Percentiles rank a stretch among this genome's conserved stretches.
Conservation (phyloP, 2,888 invertebrate genomes). For the Empis stercorea region DNA sequence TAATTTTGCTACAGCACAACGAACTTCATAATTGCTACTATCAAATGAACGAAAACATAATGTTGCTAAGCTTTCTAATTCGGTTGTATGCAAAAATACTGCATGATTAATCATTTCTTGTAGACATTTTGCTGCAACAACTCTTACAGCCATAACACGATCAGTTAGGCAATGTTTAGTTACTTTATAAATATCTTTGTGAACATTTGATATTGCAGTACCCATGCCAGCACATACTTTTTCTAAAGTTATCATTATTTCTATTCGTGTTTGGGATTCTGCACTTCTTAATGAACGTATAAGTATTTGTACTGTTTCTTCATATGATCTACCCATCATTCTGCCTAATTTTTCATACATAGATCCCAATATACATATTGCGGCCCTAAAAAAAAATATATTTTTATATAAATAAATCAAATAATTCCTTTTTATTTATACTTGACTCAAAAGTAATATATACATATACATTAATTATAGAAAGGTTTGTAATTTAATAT, state of each 20-base stretch:
- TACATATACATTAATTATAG: no score
- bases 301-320: constrained; percentile 90
- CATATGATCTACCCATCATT: constrained; percentile 98
- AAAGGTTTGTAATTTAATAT: constrained; percentile 32
- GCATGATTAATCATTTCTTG: constrained; percentile 80
- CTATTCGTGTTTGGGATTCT: constrained; percentile 90
- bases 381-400: constrained; percentile 55
- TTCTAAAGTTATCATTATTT: constrained; percentile 93
- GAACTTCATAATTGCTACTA: constrained; percentile 81
- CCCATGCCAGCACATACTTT: constrained; percentile 96
- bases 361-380: constrained; percentile 87
- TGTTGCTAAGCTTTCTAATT: constrained; percentile 82
- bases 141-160: constrained; percentile 82
- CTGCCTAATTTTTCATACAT: constrained; percentile 97
- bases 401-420: constrained; percentile 3
- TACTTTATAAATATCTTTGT: constrained; percentile 85
- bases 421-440: no score
- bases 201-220: constrained; percentile 70
- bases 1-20: constrained; percentile 84
- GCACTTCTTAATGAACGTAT: constrained; percentile 83
- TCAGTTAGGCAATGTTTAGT: constrained; percentile 80
- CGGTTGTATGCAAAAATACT: constrained; percentile 70
- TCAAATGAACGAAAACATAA: constrained; percentile 86
- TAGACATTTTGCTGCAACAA: constrained; percentile 85
- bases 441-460: no score